Evolutionary conservation across 2,888 invertebrate species (phyloP).

Genomic region (Camptogramma bilineatum): DNA sequence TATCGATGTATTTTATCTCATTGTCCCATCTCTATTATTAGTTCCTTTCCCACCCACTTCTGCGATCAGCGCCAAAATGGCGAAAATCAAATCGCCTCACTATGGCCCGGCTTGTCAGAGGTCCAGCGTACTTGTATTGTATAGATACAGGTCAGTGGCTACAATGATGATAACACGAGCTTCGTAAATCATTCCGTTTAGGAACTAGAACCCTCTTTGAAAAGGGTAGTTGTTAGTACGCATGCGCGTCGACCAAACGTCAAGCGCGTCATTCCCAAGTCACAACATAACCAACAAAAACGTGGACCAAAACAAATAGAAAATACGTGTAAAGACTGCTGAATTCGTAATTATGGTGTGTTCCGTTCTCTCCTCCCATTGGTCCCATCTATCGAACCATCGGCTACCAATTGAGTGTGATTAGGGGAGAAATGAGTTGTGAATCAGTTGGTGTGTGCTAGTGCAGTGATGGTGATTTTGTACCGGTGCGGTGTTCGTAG

Average conservation of each 20-base stretch:
- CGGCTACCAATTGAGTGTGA: slow-evolving; percentile 49
- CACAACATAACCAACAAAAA: slow-evolving; percentile 29
- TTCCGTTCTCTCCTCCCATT: slow-evolving; percentile 27
- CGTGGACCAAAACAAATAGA: slow-evolving; percentile 25
- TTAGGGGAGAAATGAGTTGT: slow-evolving; percentile 26
- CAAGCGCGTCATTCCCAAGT: slow-evolving; percentile 18
- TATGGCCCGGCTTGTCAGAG: too few species aligned
- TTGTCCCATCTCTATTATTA: too few species aligned
- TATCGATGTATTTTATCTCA: too few species aligned
- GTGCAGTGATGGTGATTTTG: slow-evolving; percentile 10
- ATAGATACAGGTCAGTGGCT: too few species aligned
- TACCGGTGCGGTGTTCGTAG: slow-evolving; percentile 7
- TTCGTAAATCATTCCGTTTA: background rate
- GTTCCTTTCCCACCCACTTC: too few species aligned
- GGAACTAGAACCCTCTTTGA: slow-evolving; percentile 9
- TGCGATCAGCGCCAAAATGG: too few species aligned
- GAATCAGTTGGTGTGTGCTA: slow-evolving; percentile 15
- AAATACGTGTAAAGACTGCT: slow-evolving; percentile 33
- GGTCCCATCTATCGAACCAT: slow-evolving; percentile 54
- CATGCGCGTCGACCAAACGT: slow-evolving; percentile 25
- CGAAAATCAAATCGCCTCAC: too few species aligned
- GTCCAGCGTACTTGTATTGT: too few species aligned
- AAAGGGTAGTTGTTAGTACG: slow-evolving; percentile 16
- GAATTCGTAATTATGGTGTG: slow-evolving; percentile 40
- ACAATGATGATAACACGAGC: background rate